Evolutionary conservation across 2,113 vertebrate genomes (phyloP).

Genomic region (Dasypus novemcinctus): DNA sequence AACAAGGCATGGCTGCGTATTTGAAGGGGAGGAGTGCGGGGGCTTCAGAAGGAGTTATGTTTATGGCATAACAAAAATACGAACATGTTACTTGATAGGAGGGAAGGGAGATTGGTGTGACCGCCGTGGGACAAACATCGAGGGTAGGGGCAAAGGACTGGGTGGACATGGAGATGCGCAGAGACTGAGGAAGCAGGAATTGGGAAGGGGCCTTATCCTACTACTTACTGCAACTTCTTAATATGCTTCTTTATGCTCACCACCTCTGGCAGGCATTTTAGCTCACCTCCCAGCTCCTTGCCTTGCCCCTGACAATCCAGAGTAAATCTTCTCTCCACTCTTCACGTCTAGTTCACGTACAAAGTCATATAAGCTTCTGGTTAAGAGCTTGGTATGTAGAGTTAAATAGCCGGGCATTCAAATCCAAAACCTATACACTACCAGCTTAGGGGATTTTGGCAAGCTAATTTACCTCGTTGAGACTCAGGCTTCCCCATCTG

Average conservation of each 20-base stretch:
- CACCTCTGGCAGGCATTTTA: not conserved
- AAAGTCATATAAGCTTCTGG: not conserved
- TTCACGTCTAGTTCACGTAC: not conserved
- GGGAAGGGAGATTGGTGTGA: not conserved
- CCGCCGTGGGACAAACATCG: not conserved
- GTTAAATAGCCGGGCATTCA: not conserved
- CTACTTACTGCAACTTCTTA: not conserved
- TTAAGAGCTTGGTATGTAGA: not conserved
- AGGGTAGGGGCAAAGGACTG: rapidly evolving
- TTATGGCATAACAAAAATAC: not conserved
- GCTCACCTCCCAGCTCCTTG: not conserved
- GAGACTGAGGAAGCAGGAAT: not conserved
- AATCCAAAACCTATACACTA: not conserved
- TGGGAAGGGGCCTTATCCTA: not conserved
- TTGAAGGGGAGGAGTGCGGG: not conserved
- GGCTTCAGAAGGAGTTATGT: not conserved
- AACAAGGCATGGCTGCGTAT: slow-evolving; percentile 20
- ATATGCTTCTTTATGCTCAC: rapidly evolving
- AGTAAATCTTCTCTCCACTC: not conserved
- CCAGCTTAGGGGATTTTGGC: not conserved
- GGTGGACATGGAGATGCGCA: not conserved
- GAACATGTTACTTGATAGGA: not conserved
- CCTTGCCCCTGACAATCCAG: not conserved
- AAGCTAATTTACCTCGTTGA: not conserved
- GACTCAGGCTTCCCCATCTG: not conserved